Evolutionary conservation across 2,888 invertebrate species (phyloP).

Genomic region (Notodonta ziczac): DNA sequence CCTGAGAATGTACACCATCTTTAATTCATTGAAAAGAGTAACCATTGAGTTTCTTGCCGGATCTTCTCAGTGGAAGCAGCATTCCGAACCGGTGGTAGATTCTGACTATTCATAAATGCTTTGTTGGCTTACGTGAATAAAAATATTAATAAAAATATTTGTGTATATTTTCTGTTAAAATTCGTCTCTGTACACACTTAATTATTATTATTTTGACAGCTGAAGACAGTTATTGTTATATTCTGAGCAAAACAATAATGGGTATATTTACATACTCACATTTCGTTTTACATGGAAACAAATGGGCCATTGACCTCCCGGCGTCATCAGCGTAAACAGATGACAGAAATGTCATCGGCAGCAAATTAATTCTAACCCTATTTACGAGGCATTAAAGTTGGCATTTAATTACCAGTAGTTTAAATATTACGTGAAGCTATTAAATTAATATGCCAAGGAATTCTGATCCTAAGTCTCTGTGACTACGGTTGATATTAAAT

Average conservation of each 20-base stretch:
- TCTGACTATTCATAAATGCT: no score
- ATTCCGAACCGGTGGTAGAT: no score
- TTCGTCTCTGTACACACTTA: no score
- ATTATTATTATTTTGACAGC: no score
- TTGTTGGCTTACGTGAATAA: no score
- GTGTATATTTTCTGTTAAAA: no score
- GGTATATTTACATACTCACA: neutral
- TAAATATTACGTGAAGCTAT: neutral
- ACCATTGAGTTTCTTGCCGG: no score
- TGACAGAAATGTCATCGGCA: neutral
- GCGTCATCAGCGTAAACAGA: neutral
- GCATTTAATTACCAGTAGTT: neutral
- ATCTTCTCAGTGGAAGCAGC: no score
- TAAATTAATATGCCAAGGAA: neutral
- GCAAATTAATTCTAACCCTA: conserved; percentile 1
- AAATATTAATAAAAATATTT: no score
- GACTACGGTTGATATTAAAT: neutral
- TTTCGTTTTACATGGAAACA: neutral
- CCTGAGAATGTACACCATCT: no score
- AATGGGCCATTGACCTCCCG: neutral
- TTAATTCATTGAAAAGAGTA: no score
- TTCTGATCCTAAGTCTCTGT: neutral
- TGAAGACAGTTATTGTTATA: no score
- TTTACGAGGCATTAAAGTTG: neutral
- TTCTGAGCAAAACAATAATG: neutral